A percentile compares a stretch with the other conserved stretches of the same genome.
These are phyloP conservation scores for Anoplius nigerrimus DNA, from an alignment of 2,888 invertebrate species.

Conservation along the genomic window DNA sequence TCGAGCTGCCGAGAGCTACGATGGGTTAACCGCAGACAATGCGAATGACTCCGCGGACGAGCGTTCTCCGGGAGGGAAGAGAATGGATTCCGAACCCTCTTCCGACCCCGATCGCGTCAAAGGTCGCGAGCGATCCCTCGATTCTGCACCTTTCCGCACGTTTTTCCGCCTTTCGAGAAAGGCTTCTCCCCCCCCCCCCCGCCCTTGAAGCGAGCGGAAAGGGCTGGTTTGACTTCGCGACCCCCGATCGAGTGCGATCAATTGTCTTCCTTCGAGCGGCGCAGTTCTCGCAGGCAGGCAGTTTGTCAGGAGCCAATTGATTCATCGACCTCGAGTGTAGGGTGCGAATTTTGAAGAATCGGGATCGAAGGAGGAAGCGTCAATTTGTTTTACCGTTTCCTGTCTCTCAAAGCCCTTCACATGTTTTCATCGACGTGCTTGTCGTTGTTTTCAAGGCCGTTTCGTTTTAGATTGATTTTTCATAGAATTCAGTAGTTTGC, in stretches of 20 bases:
- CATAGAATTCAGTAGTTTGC: no score
- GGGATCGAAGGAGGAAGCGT: no score
- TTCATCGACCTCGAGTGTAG: no score
- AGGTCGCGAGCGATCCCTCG: no score
- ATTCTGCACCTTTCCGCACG: constrained; percentile 7
- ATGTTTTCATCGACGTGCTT: no score
- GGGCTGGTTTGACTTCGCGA: constrained; percentile 50
- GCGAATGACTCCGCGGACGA: constrained; percentile 13
- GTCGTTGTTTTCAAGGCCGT: no score
- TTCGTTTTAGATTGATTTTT: no score
- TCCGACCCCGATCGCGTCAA: neutral
- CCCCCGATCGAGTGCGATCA: constrained; percentile 7
- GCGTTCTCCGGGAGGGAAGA: constrained; percentile 5
- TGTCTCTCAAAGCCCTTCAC: no score
- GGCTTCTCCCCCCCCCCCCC: no score
- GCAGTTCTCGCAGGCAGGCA: constrained; percentile 31
- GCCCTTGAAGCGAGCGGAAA: constrained; percentile 38
- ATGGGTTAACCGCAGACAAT: constrained; percentile 73
- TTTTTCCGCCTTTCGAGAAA: constrained; percentile 5
- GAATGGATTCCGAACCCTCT: no score
- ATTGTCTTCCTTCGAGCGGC: constrained; percentile 23
- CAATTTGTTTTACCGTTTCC: no score
- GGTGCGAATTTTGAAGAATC: no score
- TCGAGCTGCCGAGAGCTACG: constrained; percentile 56
- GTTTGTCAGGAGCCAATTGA: neutral